A percentile compares a stretch with the other conserved stretches of the same genome.
phyloP scores from a whole-genome alignment of 2,797 vertebrate genomes.

The Carapus acus region DNA sequence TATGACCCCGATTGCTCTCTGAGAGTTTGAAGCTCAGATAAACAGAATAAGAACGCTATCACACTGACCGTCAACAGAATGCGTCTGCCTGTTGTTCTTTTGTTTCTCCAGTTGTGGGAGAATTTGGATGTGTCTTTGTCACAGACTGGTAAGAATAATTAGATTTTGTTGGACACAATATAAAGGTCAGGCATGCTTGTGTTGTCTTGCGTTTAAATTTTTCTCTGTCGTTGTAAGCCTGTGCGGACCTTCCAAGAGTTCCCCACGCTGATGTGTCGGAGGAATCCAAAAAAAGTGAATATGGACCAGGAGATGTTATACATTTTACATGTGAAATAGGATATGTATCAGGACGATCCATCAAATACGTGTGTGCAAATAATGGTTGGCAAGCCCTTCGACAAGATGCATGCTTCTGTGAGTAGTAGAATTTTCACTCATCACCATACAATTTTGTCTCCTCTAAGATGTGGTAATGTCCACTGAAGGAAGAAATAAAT shows the following conservation, averaged over 20 bases:
- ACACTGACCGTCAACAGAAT: slow-evolving; percentile 14
- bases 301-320: slow-evolving; percentile 37
- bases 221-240: slow-evolving; percentile 30
- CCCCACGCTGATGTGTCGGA: slow-evolving; percentile 28
- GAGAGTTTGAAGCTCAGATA: no score
- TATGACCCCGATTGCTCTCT: not conserved
- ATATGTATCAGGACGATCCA: slow-evolving; percentile 42
- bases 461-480: no score
- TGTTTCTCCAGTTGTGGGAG: slow-evolving; percentile 34
- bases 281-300: slow-evolving; percentile 20
- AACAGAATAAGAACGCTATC: not conserved
- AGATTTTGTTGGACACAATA: not conserved
- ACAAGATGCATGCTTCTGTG: slow-evolving; percentile 19
- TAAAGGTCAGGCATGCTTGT: slow-evolving; percentile 8
- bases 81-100: slow-evolving; percentile 16
- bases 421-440: slow-evolving; percentile 18
- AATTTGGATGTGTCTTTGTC: slow-evolving; percentile 11
- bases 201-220: not conserved
- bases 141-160: slow-evolving; percentile 27
- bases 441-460: no score
- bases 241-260: slow-evolving; percentile 34
- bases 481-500: no score
- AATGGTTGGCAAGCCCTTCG: not conserved
- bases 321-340: slow-evolving; percentile 46
- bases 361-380: slow-evolving; percentile 28